These are phyloP conservation scores for Leptatherina wallacei DNA, from an alignment of 2,797 vertebrate species.

Conservation along the genomic window DNA sequence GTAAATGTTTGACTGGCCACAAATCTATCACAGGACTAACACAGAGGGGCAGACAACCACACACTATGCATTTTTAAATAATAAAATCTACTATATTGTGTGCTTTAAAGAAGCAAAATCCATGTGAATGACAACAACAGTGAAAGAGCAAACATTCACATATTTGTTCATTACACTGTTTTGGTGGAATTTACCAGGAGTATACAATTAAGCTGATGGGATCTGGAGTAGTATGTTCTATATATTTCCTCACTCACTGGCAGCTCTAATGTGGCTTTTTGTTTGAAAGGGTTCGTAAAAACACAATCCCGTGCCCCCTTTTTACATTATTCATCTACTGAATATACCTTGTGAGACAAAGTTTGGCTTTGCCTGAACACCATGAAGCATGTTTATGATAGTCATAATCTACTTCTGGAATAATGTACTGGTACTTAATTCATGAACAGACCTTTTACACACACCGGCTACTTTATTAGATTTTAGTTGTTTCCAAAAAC, in stretches of 20 bases:
- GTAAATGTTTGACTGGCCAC: neutral
- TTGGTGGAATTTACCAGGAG: conserved; percentile 9
- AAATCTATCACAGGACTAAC: neutral
- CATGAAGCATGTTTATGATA: too few species aligned
- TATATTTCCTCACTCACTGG: neutral
- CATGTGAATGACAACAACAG: conserved; percentile 12
- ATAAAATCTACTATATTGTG: neutral
- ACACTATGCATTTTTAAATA: neutral
- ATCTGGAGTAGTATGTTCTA: neutral
- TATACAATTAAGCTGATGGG: conserved; percentile 3
- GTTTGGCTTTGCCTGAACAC: too few species aligned
- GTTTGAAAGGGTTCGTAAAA: too few species aligned
- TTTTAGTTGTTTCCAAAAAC: too few species aligned
- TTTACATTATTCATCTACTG: too few species aligned
- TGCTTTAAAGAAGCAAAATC: conserved; percentile 3
- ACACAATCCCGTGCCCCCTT: too few species aligned
- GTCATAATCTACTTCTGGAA: too few species aligned
- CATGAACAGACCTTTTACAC: too few species aligned
- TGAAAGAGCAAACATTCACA: conserved; percentile 16
- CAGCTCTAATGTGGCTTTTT: too few species aligned
- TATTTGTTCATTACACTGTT: conserved; percentile 10
- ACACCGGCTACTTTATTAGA: too few species aligned
- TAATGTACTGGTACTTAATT: too few species aligned
- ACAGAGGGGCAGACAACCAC: neutral
- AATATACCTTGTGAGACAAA: too few species aligned